These are phyloP conservation scores for Campoletis sonorensis DNA, from an alignment of 1,140 invertebrate species.

Conservation along the genomic window DNA sequence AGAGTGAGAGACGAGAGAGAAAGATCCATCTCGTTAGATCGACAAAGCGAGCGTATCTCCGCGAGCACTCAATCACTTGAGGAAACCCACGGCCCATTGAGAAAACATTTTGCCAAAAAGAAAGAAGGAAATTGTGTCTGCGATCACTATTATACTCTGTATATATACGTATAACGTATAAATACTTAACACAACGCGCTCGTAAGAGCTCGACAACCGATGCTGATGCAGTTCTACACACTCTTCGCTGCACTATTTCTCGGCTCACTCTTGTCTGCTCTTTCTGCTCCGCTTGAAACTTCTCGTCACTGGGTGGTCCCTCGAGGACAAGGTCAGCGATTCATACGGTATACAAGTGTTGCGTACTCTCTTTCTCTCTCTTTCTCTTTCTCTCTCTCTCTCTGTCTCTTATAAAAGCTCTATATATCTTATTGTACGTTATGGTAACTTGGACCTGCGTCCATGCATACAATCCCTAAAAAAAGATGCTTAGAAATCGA, in stretches of 20 bases:
- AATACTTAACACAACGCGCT: neutral
- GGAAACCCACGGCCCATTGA: slow-evolving; percentile 37
- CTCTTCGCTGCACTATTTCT: slow-evolving; percentile 23
- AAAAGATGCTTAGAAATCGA: too few relatives aligned
- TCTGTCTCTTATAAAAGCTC: neutral
- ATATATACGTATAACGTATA: neutral
- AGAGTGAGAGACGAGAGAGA: too few relatives aligned
- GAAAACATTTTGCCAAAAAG: slow-evolving; percentile 37
- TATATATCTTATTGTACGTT: neutral
- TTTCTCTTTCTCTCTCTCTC: too few relatives aligned
- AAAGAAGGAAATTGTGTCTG: slow-evolving; percentile 16
- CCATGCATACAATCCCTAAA: too few relatives aligned
- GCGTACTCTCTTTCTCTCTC: too few relatives aligned
- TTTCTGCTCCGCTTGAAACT: slow-evolving; percentile 17
- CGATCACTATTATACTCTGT: neutral
- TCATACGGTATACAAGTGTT: slow-evolving; percentile 20
- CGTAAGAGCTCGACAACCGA: neutral
- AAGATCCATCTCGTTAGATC: slow-evolving; percentile 28
- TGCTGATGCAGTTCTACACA: slow-evolving; percentile 26
- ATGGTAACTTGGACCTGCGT: neutral
- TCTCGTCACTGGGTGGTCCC: slow-evolving; percentile 42
- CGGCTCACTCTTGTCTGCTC: neutral
- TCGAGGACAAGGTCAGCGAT: slow-evolving; percentile 45
- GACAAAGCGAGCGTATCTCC: slow-evolving; percentile 43
- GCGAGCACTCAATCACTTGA: slow-evolving; percentile 33